phyloP scores from a whole-genome alignment of 2,888 invertebrate genomes.

The Phengaris alcon region DNA sequence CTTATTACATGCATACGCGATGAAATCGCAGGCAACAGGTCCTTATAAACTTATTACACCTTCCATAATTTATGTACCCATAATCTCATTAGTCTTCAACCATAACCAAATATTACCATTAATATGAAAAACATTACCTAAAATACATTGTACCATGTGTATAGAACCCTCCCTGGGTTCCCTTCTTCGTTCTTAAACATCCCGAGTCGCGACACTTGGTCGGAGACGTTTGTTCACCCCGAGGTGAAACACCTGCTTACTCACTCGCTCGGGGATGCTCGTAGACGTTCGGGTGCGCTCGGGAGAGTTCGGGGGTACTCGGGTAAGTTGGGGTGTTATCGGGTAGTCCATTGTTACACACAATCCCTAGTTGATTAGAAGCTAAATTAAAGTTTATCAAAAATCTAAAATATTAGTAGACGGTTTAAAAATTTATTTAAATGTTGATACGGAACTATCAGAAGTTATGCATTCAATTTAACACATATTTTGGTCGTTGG shows the following conservation, averaged over 20 bases:
- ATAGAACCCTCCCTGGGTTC: no score
- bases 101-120: not conserved
- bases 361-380: no score
- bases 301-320: not conserved
- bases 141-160: no score
- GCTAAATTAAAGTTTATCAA: no score
- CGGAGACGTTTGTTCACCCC: conserved; percentile 25
- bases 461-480: no score
- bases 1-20: no score
- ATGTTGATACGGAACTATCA: no score
- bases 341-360: no score
- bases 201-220: not conserved
- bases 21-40: no score
- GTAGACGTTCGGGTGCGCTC: not conserved
- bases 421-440: no score
- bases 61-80: conserved; percentile 1
- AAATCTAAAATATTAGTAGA: no score
- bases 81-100: not conserved
- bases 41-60: not conserved
- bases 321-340: not conserved
- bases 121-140: not conserved
- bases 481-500: no score
- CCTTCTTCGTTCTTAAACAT: not conserved
- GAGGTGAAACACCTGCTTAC: conserved; percentile 26
- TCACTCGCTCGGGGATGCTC: not conserved